phyloP scores from a whole-genome alignment of 1,140 invertebrate genomes.

The Pseudomyrmex gracilis region DNA sequence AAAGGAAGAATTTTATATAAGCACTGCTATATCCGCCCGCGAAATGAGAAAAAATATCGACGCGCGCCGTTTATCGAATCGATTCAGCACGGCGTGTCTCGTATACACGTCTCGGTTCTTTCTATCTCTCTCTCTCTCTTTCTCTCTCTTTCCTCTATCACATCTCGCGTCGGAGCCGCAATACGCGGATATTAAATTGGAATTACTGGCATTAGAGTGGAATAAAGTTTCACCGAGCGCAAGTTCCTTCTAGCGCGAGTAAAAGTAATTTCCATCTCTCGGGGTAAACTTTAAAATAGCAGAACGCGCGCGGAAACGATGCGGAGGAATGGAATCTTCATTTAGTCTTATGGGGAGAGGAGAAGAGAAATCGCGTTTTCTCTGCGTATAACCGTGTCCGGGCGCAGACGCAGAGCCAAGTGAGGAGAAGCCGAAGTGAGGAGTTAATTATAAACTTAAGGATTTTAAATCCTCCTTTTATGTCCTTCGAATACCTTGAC shows the following conservation, averaged over 20 bases:
- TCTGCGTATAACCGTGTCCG: not conserved
- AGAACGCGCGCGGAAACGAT: not conserved
- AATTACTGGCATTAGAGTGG: slow-evolving; percentile 43
- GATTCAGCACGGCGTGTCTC: slow-evolving; percentile 39
- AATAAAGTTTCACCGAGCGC: slow-evolving; percentile 36
- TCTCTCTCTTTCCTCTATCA: not conserved
- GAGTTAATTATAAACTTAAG: slow-evolving; percentile 53
- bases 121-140: too few relatives aligned
- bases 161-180: slow-evolving; percentile 32
- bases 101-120: not conserved
- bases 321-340: slow-evolving; percentile 37
- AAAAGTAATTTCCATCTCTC: slow-evolving; percentile 52
- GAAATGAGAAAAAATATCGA: not conserved
- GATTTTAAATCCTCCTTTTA: slow-evolving; percentile 32
- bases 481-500: too few relatives aligned
- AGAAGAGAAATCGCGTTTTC: slow-evolving; percentile 20
- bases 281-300: slow-evolving; percentile 51
- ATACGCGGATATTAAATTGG: slow-evolving; percentile 54
- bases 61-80: slow-evolving; percentile 28
- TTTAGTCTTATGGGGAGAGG: slow-evolving; percentile 24
- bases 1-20: not conserved
- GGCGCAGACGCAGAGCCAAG: not conserved
- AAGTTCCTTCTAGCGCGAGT: slow-evolving; percentile 17
- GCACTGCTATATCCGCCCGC: not conserved
- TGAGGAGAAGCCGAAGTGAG: not conserved